phyloP scores from a whole-genome alignment of 2,797 vertebrate species.

The Xiphophorus birchmanni region DNA sequence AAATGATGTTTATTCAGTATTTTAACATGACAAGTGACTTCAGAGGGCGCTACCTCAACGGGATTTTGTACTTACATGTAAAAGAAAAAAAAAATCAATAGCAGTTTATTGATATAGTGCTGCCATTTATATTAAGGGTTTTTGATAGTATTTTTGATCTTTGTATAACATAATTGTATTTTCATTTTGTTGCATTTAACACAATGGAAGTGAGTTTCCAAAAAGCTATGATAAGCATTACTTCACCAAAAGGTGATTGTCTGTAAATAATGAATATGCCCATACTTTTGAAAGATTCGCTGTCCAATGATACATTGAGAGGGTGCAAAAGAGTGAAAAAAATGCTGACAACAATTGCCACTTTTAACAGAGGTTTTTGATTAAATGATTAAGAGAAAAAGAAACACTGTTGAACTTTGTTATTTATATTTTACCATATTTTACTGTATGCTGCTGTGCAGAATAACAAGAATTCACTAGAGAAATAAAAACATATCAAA shows the following conservation, averaged over 20 bases:
- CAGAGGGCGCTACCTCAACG: slow-evolving; percentile 87
- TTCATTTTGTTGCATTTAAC: slow-evolving; percentile 85
- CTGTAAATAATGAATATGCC: slow-evolving; percentile 82
- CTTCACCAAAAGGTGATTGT: slow-evolving; percentile 81
- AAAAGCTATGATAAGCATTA: slow-evolving; percentile 83
- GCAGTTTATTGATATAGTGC: slow-evolving; percentile 87
- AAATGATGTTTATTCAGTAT: slow-evolving; percentile 85
- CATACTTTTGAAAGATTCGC: slow-evolving; percentile 80
- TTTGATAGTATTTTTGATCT: slow-evolving; percentile 90
- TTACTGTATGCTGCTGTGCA: slow-evolving; percentile 86
- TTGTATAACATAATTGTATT: slow-evolving; percentile 90
- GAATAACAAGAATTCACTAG: slow-evolving; percentile 84
- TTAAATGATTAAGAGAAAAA: slow-evolving; percentile 83
- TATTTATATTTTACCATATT: slow-evolving; percentile 87
- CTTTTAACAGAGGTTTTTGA: slow-evolving; percentile 82
- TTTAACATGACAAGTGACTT: slow-evolving; percentile 88
- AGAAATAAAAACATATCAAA: slow-evolving; percentile 84
- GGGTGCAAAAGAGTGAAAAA: slow-evolving; percentile 68
- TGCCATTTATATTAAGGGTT: slow-evolving; percentile 89
- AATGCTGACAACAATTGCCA: slow-evolving; percentile 71
- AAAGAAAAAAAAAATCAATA: slow-evolving; percentile 78
- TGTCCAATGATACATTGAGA: slow-evolving; percentile 80
- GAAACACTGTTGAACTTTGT: slow-evolving; percentile 85
- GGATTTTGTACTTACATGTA: slow-evolving; percentile 87
- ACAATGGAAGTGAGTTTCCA: slow-evolving; percentile 81